A percentile compares a stretch with the other conserved stretches of the same genome.
Evolutionary conservation across 2,888 invertebrate species (phyloP).

Genomic region (Azorinus chamasolen): DNA sequence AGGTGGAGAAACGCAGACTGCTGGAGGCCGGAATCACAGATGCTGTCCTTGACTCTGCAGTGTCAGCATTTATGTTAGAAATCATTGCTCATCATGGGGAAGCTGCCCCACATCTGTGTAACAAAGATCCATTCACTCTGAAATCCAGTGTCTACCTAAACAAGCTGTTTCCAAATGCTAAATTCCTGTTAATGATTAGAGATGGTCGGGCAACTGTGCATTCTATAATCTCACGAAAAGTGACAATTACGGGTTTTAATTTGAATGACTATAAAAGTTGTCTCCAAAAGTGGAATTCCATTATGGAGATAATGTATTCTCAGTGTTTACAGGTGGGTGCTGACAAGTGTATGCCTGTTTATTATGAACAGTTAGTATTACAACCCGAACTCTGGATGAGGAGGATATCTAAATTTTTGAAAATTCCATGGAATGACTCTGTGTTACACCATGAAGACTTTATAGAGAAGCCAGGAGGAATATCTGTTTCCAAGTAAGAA

Average conservation of each 20-base stretch:
- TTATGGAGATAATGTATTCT: constrained; percentile 94
- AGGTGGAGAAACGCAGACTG: constrained; percentile 85
- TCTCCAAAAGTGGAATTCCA: constrained; percentile 98
- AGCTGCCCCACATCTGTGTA: constrained; percentile 97
- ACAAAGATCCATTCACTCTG: constrained; percentile 99
- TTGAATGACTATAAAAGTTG: constrained; percentile 96
- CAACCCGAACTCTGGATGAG: constrained; percentile 96
- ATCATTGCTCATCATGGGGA: constrained; percentile 92
- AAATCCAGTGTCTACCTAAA: constrained; percentile 98
- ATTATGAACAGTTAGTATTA: constrained; percentile 98
- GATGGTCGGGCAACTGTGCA: constrained; percentile 99
- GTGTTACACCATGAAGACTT: constrained; percentile 99
- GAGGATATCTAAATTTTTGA: constrained; percentile 94
- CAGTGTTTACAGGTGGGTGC: constrained; percentile 83
- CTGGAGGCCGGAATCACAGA: constrained; percentile 90
- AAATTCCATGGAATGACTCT: constrained; percentile 97
- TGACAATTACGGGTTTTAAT: constrained; percentile 97
- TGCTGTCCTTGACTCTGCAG: constrained; percentile 97
- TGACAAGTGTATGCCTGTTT: constrained; percentile 93
- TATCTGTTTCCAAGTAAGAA: constrained; percentile 96
- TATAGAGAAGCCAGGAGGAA: constrained; percentile 98
- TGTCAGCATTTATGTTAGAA: constrained; percentile 98
- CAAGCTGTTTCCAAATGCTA: constrained; percentile 98
- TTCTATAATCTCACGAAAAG: constrained; percentile 98
- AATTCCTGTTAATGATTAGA: constrained; percentile 99